These are phyloP conservation scores for Platyrinchus mystaceus DNA, from an alignment of 2,797 vertebrate genomes.

Conservation along the genomic window DNA sequence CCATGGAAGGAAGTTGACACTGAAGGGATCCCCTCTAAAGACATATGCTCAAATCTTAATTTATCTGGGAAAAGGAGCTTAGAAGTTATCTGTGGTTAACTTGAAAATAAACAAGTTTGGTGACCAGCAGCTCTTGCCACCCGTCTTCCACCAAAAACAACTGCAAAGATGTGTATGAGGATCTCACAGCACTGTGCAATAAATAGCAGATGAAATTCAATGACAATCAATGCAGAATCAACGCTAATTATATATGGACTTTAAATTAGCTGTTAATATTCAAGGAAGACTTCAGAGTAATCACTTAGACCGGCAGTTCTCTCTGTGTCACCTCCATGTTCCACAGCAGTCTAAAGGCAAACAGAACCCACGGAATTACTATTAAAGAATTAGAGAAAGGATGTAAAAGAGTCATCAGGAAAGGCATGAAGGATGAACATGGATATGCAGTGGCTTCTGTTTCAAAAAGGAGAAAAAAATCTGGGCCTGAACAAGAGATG, in stretches of 20 bases:
- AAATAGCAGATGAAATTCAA: conserved; percentile 53
- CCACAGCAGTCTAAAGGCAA: not conserved
- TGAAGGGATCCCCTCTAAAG: not conserved
- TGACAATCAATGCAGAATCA: conserved; percentile 60
- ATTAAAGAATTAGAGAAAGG: not conserved
- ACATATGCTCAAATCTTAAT: not conserved
- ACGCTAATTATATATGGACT: conserved; percentile 49
- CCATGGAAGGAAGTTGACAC: not conserved
- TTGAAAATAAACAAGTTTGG: not conserved
- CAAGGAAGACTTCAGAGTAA: conserved; percentile 36
- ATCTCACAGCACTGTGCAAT: not conserved
- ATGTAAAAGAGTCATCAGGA: not conserved
- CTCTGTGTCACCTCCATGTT: not conserved
- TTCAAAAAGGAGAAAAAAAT: not conserved
- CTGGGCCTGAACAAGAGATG: not conserved
- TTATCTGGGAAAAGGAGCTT: not conserved
- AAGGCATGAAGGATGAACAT: not conserved
- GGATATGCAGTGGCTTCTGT: not conserved
- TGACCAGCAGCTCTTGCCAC: not conserved
- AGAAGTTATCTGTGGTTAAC: not conserved
- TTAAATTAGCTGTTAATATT: conserved; percentile 61
- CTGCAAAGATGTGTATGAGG: not conserved
- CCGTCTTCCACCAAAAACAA: not conserved
- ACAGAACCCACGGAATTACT: not conserved
- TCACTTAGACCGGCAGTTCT: conserved; percentile 5